phyloP scores from a whole-genome alignment of 2,888 invertebrate species.

The Sinopyrophorus schimmeli region DNA sequence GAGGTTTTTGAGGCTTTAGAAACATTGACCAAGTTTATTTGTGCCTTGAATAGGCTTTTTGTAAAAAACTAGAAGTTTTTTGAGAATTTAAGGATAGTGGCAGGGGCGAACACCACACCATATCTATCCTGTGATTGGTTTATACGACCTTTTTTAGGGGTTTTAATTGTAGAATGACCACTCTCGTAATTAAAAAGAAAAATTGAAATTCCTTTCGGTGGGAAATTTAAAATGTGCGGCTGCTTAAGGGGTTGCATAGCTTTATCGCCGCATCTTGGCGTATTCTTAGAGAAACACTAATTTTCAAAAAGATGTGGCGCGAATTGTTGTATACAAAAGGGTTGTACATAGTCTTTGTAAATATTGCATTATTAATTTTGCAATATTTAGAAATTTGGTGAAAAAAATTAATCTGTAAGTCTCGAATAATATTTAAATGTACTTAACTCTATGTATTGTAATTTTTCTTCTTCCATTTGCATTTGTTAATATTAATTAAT shows the following conservation, averaged over 20 bases:
- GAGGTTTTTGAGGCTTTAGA: slow-evolving; percentile 18
- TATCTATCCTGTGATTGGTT: slow-evolving; percentile 32
- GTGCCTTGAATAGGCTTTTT: slow-evolving; percentile 54
- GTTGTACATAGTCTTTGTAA: too few relatives aligned
- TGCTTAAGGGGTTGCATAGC: too few relatives aligned
- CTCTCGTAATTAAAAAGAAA: slow-evolving; percentile 9
- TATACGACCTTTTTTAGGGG: slow-evolving; percentile 25
- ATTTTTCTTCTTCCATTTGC: slow-evolving; percentile 9
- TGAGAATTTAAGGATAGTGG: slow-evolving; percentile 19
- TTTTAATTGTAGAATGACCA: slow-evolving; percentile 11
- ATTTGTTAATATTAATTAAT: slow-evolving; percentile 6
- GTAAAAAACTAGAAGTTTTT: slow-evolving; percentile 23
- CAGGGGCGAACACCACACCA: slow-evolving; percentile 26
- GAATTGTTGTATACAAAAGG: too few relatives aligned
- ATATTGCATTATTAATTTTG: too few relatives aligned
- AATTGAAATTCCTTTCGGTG: too few relatives aligned
- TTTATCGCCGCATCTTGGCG: too few relatives aligned
- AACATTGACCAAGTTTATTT: slow-evolving; percentile 54
- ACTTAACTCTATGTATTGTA: slow-evolving; percentile 16
- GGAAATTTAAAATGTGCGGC: too few relatives aligned
- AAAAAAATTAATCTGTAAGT: too few relatives aligned
- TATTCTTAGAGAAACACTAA: too few relatives aligned
- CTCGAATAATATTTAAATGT: slow-evolving; percentile 15
- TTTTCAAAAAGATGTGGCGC: too few relatives aligned
- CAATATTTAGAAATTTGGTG: too few relatives aligned